Evolutionary conservation across 1,140 invertebrate species (phyloP).

Genomic region (Dermatophagoides farinae): DNA sequence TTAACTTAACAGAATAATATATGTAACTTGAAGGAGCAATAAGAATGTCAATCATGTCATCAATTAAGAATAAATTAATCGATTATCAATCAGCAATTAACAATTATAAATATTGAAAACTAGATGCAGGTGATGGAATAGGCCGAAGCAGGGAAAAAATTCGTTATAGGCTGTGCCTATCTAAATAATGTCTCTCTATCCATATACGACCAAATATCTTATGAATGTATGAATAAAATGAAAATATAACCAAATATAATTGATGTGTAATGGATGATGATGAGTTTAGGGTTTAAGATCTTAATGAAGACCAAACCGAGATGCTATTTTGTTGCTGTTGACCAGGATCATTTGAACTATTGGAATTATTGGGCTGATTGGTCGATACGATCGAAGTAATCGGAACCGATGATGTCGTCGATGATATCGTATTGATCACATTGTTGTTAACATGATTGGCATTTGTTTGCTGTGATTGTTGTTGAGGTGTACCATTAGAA

Average conservation of each 20-base stretch:
- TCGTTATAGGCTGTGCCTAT: too few species aligned
- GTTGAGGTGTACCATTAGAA: neutral
- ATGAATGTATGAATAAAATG: too few species aligned
- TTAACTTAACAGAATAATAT: too few species aligned
- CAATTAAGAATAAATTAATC: too few species aligned
- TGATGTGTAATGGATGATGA: neutral
- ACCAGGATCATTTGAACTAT: neutral
- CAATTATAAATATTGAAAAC: too few species aligned
- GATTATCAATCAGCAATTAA: too few species aligned
- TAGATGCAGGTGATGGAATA: too few species aligned
- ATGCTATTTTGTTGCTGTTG: constrained; percentile 3
- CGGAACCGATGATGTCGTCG: neutral
- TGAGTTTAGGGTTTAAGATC: neutral
- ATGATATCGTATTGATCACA: neutral
- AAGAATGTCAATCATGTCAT: too few species aligned
- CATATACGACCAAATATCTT: too few species aligned
- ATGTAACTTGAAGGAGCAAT: too few species aligned
- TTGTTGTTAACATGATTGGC: neutral
- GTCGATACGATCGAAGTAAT: neutral
- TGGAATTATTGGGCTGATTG: neutral
- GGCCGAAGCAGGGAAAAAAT: too few species aligned
- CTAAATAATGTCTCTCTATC: too few species aligned
- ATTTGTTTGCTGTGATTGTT: neutral
- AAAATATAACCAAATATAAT: neutral
- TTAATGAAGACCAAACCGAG: constrained; percentile 2